A percentile compares a stretch with the other conserved stretches of the same genome.
Conservation (phyloP, 2,113 vertebrate species). For the Elanus axillaris region DNA sequence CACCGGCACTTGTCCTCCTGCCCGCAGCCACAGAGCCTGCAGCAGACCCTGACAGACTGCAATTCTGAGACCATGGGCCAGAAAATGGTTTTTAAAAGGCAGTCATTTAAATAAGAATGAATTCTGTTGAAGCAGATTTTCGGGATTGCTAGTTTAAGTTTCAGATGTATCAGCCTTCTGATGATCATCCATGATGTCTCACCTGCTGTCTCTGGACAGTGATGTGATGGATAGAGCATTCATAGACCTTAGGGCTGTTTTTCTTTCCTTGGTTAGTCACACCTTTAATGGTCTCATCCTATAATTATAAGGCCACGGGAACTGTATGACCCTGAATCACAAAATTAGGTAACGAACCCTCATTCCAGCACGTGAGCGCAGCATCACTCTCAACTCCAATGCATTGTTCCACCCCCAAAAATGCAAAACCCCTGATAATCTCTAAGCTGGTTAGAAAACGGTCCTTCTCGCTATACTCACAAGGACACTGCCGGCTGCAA, state of each 20-base stretch:
- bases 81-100: neutral
- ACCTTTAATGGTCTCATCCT: neutral
- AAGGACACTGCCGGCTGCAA: neutral
- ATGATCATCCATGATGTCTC: neutral
- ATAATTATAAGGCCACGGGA: neutral
- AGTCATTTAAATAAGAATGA: neutral
- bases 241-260: neutral
- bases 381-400: neutral
- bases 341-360: neutral
- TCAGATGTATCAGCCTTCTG: neutral
- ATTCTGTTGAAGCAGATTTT: neutral
- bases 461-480: neutral
- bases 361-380: neutral
- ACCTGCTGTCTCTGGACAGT: neutral
- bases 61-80: neutral
- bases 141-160: neutral
- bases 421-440: neutral
- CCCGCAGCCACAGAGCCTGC: neutral
- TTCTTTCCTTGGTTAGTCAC: neutral
- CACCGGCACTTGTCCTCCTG: neutral
- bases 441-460: neutral
- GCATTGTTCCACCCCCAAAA: neutral
- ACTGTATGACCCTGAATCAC: slow-evolving; percentile 49
- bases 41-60: neutral
- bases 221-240: neutral